These are phyloP conservation scores for Megamerina dolium DNA, from an alignment of 2,888 invertebrate species.

Conservation along the genomic window DNA sequence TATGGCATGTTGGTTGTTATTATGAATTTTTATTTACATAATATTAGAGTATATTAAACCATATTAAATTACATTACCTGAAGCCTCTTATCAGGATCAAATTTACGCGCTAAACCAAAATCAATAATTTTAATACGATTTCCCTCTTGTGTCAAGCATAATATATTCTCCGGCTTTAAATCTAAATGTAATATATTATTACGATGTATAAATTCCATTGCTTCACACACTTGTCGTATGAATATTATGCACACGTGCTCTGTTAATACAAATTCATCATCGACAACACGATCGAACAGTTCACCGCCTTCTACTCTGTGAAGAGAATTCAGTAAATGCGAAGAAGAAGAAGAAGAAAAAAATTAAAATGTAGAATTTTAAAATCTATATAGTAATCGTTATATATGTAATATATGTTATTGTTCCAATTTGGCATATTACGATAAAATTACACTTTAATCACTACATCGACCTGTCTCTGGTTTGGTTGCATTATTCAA, in stretches of 20 bases:
- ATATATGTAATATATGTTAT: background rate
- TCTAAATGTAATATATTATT: slow-evolving; percentile 95
- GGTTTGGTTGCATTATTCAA: too few relatives aligned
- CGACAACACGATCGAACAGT: slow-evolving; percentile 96
- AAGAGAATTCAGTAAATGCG: slow-evolving; percentile 2
- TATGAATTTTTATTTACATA: too few relatives aligned
- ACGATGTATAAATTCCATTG: slow-evolving; percentile 93
- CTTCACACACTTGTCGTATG: slow-evolving; percentile 97
- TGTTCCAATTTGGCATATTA: too few relatives aligned
- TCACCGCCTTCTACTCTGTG: slow-evolving; percentile 95
- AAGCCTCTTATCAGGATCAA: slow-evolving; percentile 84
- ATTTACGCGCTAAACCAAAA: slow-evolving; percentile 91
- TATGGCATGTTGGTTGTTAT: too few relatives aligned
- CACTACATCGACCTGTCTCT: too few relatives aligned
- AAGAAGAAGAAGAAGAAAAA: slow-evolving; percentile 3
- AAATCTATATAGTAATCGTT: background rate
- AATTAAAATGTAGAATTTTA: background rate
- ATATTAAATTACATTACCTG: slow-evolving; percentile 51
- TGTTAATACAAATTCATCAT: slow-evolving; percentile 95
- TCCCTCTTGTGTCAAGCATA: slow-evolving; percentile 92
- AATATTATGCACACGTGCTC: slow-evolving; percentile 95
- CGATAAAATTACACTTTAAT: too few relatives aligned
- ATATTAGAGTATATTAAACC: too few relatives aligned
- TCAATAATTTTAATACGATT: slow-evolving; percentile 98
- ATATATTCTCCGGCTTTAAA: slow-evolving; percentile 98